Percentiles rank a stretch among this genome's conserved stretches.
These are phyloP conservation scores for Lycaena phlaeas DNA, from an alignment of 2,888 invertebrate genomes.

Conservation along the genomic window DNA sequence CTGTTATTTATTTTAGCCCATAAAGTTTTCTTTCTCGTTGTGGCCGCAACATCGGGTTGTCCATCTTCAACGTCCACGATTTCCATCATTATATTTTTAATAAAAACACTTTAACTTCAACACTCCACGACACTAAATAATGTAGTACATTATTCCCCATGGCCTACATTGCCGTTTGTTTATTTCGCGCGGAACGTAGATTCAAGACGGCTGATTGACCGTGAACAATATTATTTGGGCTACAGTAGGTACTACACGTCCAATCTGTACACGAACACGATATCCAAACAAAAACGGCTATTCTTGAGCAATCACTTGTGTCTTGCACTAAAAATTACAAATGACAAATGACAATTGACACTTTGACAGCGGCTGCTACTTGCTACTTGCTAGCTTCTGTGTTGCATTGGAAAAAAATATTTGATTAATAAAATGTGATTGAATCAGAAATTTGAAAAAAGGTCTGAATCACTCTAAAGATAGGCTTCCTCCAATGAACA, in stretches of 20 bases:
- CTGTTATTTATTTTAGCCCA: conserved; percentile 69
- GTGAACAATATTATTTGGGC: conserved; percentile 15
- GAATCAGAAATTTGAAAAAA: too few species aligned
- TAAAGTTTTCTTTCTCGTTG: conserved; percentile 60
- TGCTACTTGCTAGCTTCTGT: too few species aligned
- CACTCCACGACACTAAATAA: conserved; percentile 25
- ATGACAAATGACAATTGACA: not conserved
- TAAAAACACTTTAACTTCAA: conserved; percentile 30
- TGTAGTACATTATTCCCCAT: conserved; percentile 39
- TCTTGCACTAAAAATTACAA: not conserved
- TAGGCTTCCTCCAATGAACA: too few species aligned
- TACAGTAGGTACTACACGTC: conserved; percentile 9
- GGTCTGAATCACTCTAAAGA: too few species aligned
- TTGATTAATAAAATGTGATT: too few species aligned
- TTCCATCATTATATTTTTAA: conserved; percentile 45
- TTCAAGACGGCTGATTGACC: conserved; percentile 20
- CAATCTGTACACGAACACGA: conserved; percentile 4
- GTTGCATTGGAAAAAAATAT: not conserved
- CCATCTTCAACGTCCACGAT: conserved; percentile 62
- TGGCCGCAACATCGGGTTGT: conserved; percentile 48
- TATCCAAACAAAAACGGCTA: not conserved
- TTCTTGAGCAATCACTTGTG: not conserved
- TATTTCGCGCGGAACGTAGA: conserved; percentile 34
- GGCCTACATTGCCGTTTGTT: conserved; percentile 44
- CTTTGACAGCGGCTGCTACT: not conserved